These are phyloP conservation scores for Geopemphigus sp. DNA, from an alignment of 1,140 invertebrate species.

Conservation along the genomic window DNA sequence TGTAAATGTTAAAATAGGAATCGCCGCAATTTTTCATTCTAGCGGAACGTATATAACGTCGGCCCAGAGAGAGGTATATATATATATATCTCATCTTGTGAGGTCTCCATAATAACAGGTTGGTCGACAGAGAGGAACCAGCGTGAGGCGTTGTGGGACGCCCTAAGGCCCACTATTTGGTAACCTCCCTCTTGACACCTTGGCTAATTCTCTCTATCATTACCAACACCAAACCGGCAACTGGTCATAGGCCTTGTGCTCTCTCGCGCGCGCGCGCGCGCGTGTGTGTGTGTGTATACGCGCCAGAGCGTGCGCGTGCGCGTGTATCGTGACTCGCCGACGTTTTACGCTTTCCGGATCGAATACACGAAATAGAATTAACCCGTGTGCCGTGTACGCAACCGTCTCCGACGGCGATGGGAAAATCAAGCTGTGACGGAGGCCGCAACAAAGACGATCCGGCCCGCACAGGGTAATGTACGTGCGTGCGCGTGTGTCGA, in stretches of 20 bases:
- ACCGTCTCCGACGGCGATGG: too few relatives aligned
- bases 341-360: constrained; percentile 42
- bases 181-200: constrained; percentile 48
- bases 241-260: constrained; percentile 8
- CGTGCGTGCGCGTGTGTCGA: too few relatives aligned
- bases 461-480: too few relatives aligned
- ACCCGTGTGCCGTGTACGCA: too few relatives aligned
- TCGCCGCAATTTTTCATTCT: constrained; percentile 35
- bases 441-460: too few relatives aligned
- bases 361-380: too few relatives aligned
- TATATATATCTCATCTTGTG: constrained; percentile 33
- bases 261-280: too few relatives aligned
- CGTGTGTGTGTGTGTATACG: neutral
- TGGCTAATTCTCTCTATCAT: constrained; percentile 49
- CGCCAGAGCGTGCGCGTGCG: constrained; percentile 22
- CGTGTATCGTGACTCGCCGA: constrained; percentile 29
- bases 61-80: neutral
- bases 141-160: constrained; percentile 48
- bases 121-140: constrained; percentile 37
- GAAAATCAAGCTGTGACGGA: too few relatives aligned
- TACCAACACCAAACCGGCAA: constrained; percentile 39
- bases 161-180: constrained; percentile 41
- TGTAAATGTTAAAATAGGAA: constrained; percentile 29
- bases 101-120: constrained; percentile 48
- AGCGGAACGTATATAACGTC: constrained; percentile 7